Conservation (phyloP, 2,797 vertebrate species). For the Microchirus variegatus region DNA sequence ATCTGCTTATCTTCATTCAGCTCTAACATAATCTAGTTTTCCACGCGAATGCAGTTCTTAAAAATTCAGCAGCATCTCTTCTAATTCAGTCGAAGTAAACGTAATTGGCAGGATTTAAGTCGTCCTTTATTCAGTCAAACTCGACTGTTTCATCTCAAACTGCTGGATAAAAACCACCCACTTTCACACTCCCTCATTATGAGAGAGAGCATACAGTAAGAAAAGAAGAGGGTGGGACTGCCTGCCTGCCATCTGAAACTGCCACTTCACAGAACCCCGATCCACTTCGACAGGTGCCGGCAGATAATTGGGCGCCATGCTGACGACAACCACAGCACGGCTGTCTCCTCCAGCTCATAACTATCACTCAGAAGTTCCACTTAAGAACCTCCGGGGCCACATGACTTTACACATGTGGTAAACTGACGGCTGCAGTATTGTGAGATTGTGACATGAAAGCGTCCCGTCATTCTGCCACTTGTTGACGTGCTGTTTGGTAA, state of each 20-base stretch:
- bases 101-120: neutral
- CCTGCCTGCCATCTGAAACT: slow-evolving; percentile 40
- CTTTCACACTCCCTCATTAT: slow-evolving; percentile 48
- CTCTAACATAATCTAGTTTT: neutral
- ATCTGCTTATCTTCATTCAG: too few relatives aligned
- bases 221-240: slow-evolving; percentile 45
- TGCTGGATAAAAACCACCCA: neutral
- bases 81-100: neutral
- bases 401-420: slow-evolving; percentile 39
- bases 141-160: neutral
- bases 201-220: slow-evolving; percentile 21
- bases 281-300: slow-evolving; percentile 71
- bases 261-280: slow-evolving; percentile 37
- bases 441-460: slow-evolving; percentile 49
- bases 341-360: slow-evolving; percentile 79
- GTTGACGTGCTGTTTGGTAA: slow-evolving; percentile 45
- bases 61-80: too few relatives aligned
- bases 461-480: slow-evolving; percentile 26
- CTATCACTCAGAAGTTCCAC: slow-evolving; percentile 70
- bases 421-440: slow-evolving; percentile 36
- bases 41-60: neutral
- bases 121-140: too few relatives aligned
- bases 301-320: slow-evolving; percentile 77
- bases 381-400: slow-evolving; percentile 46
- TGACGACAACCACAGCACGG: slow-evolving; percentile 52